phyloP scores from a whole-genome alignment of 2,113 vertebrate genomes.

The Pholis gunnellus region DNA sequence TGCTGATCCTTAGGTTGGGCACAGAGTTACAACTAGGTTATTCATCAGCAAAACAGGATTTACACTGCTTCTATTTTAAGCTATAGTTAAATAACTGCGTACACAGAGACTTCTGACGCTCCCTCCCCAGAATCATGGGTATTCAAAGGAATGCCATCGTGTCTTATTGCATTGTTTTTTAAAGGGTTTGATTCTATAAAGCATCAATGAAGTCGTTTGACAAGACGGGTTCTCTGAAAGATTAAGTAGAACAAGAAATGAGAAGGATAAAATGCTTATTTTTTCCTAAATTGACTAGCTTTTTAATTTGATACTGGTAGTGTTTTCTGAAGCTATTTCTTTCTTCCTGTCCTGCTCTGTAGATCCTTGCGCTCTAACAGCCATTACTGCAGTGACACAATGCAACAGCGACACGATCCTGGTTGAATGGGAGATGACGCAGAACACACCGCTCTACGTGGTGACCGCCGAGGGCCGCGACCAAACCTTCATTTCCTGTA shows the following conservation, averaged over 20 bases:
- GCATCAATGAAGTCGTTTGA: neutral
- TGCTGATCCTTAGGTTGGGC: neutral
- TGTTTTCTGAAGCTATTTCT: neutral
- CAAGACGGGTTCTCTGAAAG: neutral
- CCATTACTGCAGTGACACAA: constrained; percentile 57
- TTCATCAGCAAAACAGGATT: neutral
- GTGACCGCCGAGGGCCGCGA: constrained; percentile 81
- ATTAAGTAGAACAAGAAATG: neutral
- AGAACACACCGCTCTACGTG: constrained; percentile 66
- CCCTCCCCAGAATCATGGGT: no score
- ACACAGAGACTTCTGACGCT: neutral
- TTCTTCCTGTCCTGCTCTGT: neutral
- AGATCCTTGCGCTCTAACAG: constrained; percentile 82
- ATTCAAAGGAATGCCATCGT: neutral
- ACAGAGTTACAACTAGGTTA: neutral
- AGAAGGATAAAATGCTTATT: neutral
- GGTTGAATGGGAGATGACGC: constrained; percentile 75
- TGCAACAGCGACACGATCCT: constrained; percentile 76
- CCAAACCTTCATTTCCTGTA: constrained; percentile 70
- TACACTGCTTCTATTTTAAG: neutral
- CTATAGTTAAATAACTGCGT: neutral
- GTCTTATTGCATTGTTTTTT: neutral
- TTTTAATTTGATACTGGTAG: neutral
- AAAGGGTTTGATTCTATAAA: neutral
- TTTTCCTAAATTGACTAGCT: neutral